phyloP scores from a whole-genome alignment of 2,797 vertebrate genomes.

The Alectoris magna region DNA sequence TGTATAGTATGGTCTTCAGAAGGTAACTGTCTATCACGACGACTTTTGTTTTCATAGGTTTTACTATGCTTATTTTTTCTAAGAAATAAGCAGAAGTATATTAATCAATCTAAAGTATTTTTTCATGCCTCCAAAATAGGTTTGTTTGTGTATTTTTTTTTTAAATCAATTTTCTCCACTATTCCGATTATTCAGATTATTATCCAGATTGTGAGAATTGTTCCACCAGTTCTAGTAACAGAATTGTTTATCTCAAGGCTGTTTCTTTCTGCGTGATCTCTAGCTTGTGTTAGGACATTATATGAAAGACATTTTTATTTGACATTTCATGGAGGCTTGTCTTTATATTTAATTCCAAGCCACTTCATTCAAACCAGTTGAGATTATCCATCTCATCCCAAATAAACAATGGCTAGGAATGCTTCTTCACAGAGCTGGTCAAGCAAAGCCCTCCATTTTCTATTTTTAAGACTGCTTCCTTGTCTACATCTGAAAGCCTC shows the following conservation, averaged over 20 bases:
- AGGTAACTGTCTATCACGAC: neutral
- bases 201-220: no score
- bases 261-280: neutral
- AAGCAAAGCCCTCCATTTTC: slow-evolving; percentile 6
- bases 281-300: neutral
- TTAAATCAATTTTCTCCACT: neutral
- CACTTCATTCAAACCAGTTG: neutral
- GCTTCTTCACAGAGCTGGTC: slow-evolving; percentile 4
- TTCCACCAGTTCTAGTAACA: neutral
- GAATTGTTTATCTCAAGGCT: slow-evolving; percentile 6
- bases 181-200: neutral
- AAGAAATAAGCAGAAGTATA: neutral
- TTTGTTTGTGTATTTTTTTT: no score
- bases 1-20: neutral
- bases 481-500: neutral
- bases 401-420: neutral
- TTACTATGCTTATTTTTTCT: neutral
- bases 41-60: neutral
- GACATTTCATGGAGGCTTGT: slow-evolving; percentile 9
- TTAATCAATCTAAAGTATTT: neutral
- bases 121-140: neutral
- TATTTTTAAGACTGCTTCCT: neutral
- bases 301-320: slow-evolving; percentile 25
- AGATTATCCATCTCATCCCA: slow-evolving; percentile 3
- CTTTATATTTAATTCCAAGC: slow-evolving; percentile 33